phyloP scores from a whole-genome alignment of 1,140 invertebrate species.

The Drosophila tristis region DNA sequence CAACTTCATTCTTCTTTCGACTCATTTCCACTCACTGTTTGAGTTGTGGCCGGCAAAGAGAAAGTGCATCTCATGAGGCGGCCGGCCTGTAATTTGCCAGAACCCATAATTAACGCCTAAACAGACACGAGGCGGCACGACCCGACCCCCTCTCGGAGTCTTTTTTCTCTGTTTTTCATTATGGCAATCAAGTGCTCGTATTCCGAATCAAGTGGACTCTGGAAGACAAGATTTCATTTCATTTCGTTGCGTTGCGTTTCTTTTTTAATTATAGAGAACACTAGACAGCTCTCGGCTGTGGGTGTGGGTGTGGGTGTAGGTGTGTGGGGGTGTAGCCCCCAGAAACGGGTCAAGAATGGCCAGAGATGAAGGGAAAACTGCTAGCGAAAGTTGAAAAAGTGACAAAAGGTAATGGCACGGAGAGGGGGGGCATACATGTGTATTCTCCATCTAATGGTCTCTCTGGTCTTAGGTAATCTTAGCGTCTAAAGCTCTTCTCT shows the following conservation, averaged over 20 bases:
- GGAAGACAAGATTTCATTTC: slow-evolving; percentile 43
- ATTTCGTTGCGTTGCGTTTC: slow-evolving; percentile 29
- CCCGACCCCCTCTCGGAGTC: neutral
- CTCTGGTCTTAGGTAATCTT: slow-evolving; percentile 30
- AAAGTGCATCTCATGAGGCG: slow-evolving; percentile 64
- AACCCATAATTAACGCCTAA: slow-evolving; percentile 80
- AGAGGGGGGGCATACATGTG: too few relatives aligned
- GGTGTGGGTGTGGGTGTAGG: slow-evolving; percentile 10
- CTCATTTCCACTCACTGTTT: slow-evolving; percentile 51
- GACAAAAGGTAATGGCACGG: slow-evolving; percentile 42
- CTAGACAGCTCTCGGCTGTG: neutral
- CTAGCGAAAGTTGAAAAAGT: slow-evolving; percentile 79
- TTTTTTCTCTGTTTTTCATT: slow-evolving; percentile 19
- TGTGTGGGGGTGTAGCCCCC: slow-evolving; percentile 19
- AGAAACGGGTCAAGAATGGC: slow-evolving; percentile 50
- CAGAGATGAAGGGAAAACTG: slow-evolving; percentile 33
- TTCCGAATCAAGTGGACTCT: slow-evolving; percentile 40
- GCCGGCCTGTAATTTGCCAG: slow-evolving; percentile 69
- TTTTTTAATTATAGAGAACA: slow-evolving; percentile 65
- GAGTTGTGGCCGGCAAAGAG: slow-evolving; percentile 34
- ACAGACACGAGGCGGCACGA: slow-evolving; percentile 30
- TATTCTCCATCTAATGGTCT: too few relatives aligned
- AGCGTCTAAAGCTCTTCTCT: slow-evolving; percentile 32
- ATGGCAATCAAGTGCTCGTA: slow-evolving; percentile 69
- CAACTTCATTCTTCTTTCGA: slow-evolving; percentile 1